phyloP scores from a whole-genome alignment of 2,113 vertebrate species.

The Pycnonotus jocosus region DNA sequence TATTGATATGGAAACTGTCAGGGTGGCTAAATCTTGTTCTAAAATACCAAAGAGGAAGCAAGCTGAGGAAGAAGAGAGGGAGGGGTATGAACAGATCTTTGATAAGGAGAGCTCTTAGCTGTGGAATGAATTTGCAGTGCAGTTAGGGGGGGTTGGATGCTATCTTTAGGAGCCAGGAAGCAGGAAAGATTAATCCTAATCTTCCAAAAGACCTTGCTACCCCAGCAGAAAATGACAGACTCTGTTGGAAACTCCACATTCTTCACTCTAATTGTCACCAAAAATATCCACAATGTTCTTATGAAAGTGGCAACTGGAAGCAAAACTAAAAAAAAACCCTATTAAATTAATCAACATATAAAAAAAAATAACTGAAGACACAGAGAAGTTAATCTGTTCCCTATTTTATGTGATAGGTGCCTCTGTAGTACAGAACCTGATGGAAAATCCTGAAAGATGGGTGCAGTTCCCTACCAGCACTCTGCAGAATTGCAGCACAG shows the following conservation, averaged over 20 bases:
- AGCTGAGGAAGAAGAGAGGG: not conserved
- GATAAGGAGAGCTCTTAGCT: not conserved
- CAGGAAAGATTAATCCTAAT: constrained; percentile 8
- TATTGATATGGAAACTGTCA: not conserved
- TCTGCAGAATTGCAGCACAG: not conserved
- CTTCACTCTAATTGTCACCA: not conserved
- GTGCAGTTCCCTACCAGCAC: not conserved
- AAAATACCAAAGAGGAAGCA: not conserved
- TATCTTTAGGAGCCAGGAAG: constrained; percentile 42
- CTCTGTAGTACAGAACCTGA: not conserved
- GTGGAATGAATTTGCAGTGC: not conserved
- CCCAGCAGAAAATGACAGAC: not conserved
- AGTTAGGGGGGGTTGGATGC: not conserved
- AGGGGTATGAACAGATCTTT: not conserved
- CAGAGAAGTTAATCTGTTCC: not conserved
- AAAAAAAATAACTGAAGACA: not conserved
- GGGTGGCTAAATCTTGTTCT: not conserved
- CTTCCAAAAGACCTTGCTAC: not conserved
- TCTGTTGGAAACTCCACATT: not conserved
- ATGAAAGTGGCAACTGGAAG: not conserved
- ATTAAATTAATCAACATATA: not conserved
- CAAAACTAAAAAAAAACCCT: not conserved
- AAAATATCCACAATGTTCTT: not conserved
- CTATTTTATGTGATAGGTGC: not conserved
- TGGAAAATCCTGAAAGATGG: not conserved